Evolutionary conservation across 2,113 vertebrate species (phyloP).

Genomic region (Xiphophorus hellerii): DNA sequence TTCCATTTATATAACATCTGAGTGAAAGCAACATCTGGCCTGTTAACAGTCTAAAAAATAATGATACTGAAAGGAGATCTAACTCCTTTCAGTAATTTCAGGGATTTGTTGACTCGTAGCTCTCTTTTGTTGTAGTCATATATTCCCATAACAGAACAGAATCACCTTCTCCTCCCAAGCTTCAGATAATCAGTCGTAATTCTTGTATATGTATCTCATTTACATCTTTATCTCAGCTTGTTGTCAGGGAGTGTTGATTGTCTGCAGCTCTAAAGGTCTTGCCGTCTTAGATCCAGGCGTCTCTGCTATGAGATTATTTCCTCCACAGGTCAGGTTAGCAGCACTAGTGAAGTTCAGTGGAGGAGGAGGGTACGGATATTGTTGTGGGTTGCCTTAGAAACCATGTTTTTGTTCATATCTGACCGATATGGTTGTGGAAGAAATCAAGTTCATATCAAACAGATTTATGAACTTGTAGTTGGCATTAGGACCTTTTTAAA

Average conservation of each 20-base stretch:
- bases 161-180: slow-evolving; percentile 10
- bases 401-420: slow-evolving; percentile 24
- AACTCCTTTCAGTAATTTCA: too few relatives aligned
- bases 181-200: slow-evolving; percentile 15
- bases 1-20: background rate
- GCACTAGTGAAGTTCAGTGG: slow-evolving; percentile 30
- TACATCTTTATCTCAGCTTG: slow-evolving; percentile 27
- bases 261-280: slow-evolving; percentile 48
- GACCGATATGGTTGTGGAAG: background rate
- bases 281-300: slow-evolving; percentile 41
- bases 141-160: background rate
- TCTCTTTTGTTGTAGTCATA: background rate
- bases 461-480: slow-evolving; percentile 6
- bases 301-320: slow-evolving; percentile 35
- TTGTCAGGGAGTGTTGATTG: background rate
- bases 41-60: background rate
- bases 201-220: slow-evolving; percentile 30
- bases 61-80: background rate
- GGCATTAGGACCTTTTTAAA: slow-evolving; percentile 31
- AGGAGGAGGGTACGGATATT: slow-evolving; percentile 12
- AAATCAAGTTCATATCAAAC: slow-evolving; percentile 49
- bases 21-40: background rate
- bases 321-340: slow-evolving; percentile 36
- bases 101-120: background rate
- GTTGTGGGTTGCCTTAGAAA: slow-evolving; percentile 53